Conservation (phyloP, 1,140 invertebrate genomes). For the Drosophila mojavensis region DNA sequence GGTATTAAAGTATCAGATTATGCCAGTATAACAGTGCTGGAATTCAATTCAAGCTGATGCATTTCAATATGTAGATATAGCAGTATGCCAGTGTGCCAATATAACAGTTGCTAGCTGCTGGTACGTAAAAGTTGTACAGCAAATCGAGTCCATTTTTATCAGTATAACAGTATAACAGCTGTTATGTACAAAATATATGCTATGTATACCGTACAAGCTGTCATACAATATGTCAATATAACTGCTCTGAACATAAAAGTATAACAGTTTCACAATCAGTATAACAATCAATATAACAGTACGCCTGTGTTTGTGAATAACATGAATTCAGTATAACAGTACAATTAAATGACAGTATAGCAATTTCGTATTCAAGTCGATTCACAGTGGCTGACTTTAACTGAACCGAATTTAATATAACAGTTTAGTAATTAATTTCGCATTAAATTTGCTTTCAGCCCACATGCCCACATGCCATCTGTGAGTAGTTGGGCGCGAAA, state of each 20-base stretch:
- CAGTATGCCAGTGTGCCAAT: too few relatives aligned
- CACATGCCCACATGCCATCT: neutral
- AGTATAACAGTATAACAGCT: too few relatives aligned
- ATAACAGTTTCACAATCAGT: neutral
- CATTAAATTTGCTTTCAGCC: neutral
- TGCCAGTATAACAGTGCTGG: slow-evolving; percentile 2
- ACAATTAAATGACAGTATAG: neutral
- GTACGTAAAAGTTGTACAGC: too few relatives aligned
- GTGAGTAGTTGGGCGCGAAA: slow-evolving; percentile 25
- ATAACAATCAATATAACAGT: neutral
- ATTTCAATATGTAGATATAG: too few relatives aligned
- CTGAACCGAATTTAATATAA: neutral
- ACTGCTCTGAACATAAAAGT: too few relatives aligned
- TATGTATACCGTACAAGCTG: too few relatives aligned
- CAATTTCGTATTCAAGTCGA: neutral
- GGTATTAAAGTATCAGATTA: slow-evolving; percentile 1
- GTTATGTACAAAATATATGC: too few relatives aligned
- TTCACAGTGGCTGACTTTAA: too few relatives aligned
- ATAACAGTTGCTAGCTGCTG: too few relatives aligned
- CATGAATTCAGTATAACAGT: neutral
- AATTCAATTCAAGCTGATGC: too few relatives aligned
- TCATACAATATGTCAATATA: too few relatives aligned
- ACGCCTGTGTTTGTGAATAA: neutral
- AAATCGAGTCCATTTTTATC: too few relatives aligned
- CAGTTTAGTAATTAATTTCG: neutral